Conservation (phyloP, 2,113 vertebrate genomes). For the Muntiacus reevesi region DNA sequence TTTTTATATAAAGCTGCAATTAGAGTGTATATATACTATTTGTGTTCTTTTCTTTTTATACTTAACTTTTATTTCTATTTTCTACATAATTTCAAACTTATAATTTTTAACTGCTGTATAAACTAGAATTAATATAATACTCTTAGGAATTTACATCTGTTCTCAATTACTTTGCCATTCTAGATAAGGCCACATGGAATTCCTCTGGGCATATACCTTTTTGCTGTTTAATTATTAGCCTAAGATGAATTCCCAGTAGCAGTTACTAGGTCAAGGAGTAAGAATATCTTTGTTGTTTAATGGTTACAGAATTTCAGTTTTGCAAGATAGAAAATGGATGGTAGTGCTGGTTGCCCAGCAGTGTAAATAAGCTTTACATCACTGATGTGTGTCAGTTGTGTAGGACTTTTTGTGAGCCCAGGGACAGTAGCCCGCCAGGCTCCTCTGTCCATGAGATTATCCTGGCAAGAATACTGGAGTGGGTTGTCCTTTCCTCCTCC, state of each 20-base stretch:
- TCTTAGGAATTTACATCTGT: neutral
- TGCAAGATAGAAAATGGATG: neutral
- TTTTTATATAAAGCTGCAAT: neutral
- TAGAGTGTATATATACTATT: neutral
- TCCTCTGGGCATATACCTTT: neutral
- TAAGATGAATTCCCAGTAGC: constrained; percentile 6
- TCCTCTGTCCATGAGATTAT: neutral
- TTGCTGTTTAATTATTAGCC: constrained; percentile 42
- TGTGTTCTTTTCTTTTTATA: neutral
- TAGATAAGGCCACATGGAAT: neutral
- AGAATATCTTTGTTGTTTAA: neutral
- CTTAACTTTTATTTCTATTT: neutral
- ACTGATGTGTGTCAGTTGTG: neutral
- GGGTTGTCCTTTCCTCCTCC: neutral
- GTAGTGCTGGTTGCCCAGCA: neutral
- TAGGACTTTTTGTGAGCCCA: neutral
- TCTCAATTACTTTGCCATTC: constrained; percentile 13
- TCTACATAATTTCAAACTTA: neutral
- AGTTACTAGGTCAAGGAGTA: neutral
- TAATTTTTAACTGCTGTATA: neutral
- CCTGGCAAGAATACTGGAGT: neutral
- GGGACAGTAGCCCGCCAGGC: neutral
- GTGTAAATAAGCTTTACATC: neutral
- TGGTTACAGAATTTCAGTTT: neutral
- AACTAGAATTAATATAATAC: neutral